phyloP scores from a whole-genome alignment of 2,888 invertebrate species.

The Apoda limacodes region DNA sequence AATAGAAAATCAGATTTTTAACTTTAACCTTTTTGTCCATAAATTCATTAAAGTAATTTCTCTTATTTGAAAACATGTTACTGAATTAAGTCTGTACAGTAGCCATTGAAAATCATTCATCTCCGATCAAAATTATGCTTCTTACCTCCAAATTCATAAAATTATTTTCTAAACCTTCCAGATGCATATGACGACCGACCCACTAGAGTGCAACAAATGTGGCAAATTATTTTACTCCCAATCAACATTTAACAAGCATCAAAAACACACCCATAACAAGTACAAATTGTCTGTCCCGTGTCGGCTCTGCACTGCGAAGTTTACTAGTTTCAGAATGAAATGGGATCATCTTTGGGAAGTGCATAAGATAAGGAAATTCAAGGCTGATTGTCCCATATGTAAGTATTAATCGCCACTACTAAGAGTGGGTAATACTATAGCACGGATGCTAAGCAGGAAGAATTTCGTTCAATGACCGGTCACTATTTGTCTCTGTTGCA shows the following conservation, averaged over 20 bases:
- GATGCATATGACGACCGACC: constrained; percentile 22
- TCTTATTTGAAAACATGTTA: too few relatives aligned
- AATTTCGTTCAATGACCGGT: too few relatives aligned
- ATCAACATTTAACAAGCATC: constrained; percentile 23
- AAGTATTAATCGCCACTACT: not conserved
- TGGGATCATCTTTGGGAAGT: constrained; percentile 40
- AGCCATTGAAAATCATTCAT: too few relatives aligned
- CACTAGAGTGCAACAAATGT: constrained; percentile 25
- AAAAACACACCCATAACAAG: constrained; percentile 8
- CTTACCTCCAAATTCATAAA: too few relatives aligned
- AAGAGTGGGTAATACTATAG: not conserved
- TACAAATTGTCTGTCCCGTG: constrained; percentile 15
- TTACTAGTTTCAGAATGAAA: constrained; percentile 19
- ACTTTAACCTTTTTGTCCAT: too few relatives aligned
- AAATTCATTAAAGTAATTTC: too few relatives aligned
- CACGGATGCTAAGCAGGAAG: too few relatives aligned
- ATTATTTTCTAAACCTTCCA: constrained; percentile 15
- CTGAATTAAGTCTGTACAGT: too few relatives aligned
- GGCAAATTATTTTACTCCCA: constrained; percentile 21
- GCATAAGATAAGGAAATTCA: constrained; percentile 24
- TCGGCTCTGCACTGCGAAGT: constrained; percentile 20
- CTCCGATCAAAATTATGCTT: too few relatives aligned
- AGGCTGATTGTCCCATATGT: constrained; percentile 37
- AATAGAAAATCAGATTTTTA: too few relatives aligned
- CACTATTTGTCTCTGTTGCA: too few relatives aligned